Conservation (phyloP, 2,888 invertebrate species). For the Machimus rusticus region DNA sequence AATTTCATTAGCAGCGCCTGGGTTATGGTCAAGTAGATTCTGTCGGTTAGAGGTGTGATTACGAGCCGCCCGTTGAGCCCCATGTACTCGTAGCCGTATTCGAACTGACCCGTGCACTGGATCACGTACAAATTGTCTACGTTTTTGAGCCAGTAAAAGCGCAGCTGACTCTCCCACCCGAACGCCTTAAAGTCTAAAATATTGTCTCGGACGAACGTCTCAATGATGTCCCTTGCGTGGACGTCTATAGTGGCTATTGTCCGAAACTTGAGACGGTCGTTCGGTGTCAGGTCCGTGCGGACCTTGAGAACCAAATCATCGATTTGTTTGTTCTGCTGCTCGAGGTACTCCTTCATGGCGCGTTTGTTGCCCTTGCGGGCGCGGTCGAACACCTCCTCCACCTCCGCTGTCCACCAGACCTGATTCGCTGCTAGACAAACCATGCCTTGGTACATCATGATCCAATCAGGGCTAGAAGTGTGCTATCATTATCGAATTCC, state of each 20-base stretch:
- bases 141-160: slow-evolving; percentile 89
- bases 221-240: slow-evolving; percentile 90
- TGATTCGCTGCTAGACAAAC: slow-evolving; percentile 84
- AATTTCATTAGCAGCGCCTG: slow-evolving; percentile 91
- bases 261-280: slow-evolving; percentile 87
- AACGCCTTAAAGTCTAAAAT: slow-evolving; percentile 86
- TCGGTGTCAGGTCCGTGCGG: slow-evolving; percentile 74
- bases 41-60: slow-evolving; percentile 90
- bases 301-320: slow-evolving; percentile 81
- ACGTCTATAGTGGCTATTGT: slow-evolving; percentile 91
- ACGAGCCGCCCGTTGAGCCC: slow-evolving; percentile 90
- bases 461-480: slow-evolving; percentile 78
- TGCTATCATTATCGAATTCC: neutral
- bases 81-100: slow-evolving; percentile 96
- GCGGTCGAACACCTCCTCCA: slow-evolving; percentile 85
- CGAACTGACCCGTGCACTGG: slow-evolving; percentile 85
- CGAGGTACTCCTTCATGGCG: slow-evolving; percentile 90
- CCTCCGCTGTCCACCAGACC: slow-evolving; percentile 96
- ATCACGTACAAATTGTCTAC: slow-evolving; percentile 81
- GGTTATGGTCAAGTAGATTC: slow-evolving; percentile 91
- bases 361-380: slow-evolving; percentile 75
- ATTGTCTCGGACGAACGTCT: slow-evolving; percentile 80
- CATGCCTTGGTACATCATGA: slow-evolving; percentile 89
- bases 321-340: slow-evolving; percentile 78
- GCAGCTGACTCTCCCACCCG: slow-evolving; percentile 92